phyloP scores from a whole-genome alignment of 2,113 vertebrate species.

The Heloderma charlesbogerti region DNA sequence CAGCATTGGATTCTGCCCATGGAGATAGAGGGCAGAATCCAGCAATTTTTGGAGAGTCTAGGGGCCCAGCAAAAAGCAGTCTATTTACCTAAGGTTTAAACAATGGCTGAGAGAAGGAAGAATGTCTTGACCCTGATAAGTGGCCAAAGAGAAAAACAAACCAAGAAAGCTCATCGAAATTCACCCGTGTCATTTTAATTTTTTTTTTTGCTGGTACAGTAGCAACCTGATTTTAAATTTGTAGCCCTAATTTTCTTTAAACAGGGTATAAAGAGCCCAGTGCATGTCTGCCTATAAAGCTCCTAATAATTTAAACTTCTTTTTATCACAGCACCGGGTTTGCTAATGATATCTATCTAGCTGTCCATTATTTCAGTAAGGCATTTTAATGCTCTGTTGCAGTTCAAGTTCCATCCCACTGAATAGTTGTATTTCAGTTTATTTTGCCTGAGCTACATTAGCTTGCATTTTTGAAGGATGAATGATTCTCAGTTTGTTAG shows the following conservation, averaged over 20 bases:
- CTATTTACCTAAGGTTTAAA: background rate
- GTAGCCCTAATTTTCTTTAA: slow-evolving; percentile 8
- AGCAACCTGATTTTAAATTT: background rate
- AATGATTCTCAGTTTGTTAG: slow-evolving; percentile 28
- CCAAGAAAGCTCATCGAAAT: background rate
- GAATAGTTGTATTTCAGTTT: slow-evolving; percentile 29
- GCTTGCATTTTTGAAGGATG: slow-evolving; percentile 40
- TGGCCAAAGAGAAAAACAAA: background rate
- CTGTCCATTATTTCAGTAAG: slow-evolving; percentile 16
- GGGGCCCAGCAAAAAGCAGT: background rate
- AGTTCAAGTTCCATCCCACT: slow-evolving; percentile 39
- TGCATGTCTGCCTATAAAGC: background rate
- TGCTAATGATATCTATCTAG: slow-evolving; percentile 31
- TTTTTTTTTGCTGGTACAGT: background rate
- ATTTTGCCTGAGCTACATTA: slow-evolving; percentile 43
- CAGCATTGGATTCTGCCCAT: too few relatives aligned
- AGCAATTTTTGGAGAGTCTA: background rate
- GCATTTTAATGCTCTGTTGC: slow-evolving; percentile 30
- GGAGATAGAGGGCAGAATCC: background rate
- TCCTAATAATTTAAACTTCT: background rate
- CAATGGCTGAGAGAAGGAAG: background rate
- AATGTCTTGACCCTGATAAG: background rate
- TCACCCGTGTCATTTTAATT: background rate
- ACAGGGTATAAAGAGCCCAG: background rate
- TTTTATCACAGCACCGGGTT: slow-evolving; percentile 21